Conservation (phyloP, 2,888 invertebrate genomes). For the Eubasilissa splendida region DNA sequence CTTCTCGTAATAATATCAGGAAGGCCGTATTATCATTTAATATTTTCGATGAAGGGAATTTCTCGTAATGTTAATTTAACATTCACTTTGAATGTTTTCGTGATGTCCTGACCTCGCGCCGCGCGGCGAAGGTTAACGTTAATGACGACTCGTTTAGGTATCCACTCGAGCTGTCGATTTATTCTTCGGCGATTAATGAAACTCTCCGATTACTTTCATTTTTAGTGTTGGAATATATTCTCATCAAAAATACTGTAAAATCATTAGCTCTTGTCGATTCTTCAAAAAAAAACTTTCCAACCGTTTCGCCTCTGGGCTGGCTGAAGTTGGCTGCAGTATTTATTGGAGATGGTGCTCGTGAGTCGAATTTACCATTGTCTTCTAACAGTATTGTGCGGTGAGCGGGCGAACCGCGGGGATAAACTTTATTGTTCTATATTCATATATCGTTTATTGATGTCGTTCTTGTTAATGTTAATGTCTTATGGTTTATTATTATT, state of each 20-base stretch:
- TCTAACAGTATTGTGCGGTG: no score
- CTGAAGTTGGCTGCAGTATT: no score
- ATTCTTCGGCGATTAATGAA: slow-evolving; percentile 23
- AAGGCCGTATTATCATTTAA: no score
- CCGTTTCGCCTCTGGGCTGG: no score
- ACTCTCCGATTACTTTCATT: slow-evolving; percentile 27
- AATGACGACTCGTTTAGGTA: slow-evolving; percentile 23
- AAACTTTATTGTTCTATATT: no score
- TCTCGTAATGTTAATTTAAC: slow-evolving; percentile 16
- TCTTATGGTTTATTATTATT: no score
- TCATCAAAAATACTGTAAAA: not conserved
- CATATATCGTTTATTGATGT: no score
- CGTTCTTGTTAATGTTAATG: no score
- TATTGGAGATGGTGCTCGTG: no score
- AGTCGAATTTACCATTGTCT: no score
- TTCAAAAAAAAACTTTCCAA: not conserved
- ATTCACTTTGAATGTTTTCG: slow-evolving; percentile 18
- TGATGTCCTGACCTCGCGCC: slow-evolving; percentile 18
- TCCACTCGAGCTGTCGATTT: slow-evolving; percentile 21
- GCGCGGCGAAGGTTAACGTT: slow-evolving; percentile 22
- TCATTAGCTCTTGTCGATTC: slow-evolving; percentile 1
- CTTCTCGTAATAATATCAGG: no score
- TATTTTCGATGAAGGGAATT: slow-evolving; percentile 7
- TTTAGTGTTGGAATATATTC: slow-evolving; percentile 5
- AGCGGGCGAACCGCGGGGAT: no score